Evolutionary conservation across 2,113 vertebrate species (phyloP).

Genomic region (Aleadryas rufinucha): DNA sequence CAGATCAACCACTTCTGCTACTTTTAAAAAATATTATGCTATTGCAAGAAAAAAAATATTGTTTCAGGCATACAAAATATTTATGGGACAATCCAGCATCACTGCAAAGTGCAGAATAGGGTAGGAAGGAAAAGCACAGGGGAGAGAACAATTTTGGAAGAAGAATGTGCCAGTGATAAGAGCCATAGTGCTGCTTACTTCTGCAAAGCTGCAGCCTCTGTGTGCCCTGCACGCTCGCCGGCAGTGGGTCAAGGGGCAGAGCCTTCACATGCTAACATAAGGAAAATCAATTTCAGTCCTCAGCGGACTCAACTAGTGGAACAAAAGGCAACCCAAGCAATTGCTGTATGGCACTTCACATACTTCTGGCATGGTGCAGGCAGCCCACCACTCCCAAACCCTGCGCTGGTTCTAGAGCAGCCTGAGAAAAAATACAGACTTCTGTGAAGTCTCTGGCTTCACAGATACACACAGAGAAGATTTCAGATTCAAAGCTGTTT

Average conservation of each 20-base stretch:
- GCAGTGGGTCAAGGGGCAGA: conserved; percentile 30
- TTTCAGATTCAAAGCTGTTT: neutral
- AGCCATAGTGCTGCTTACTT: conserved; percentile 31
- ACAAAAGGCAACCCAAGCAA: conserved; percentile 64
- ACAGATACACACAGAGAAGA: neutral
- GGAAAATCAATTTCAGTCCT: conserved; percentile 74
- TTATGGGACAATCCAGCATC: neutral
- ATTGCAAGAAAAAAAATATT: neutral
- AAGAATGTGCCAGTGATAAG: conserved; percentile 11
- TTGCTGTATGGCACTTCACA: conserved; percentile 53
- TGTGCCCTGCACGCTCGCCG: conserved; percentile 7
- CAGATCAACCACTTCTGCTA: neutral
- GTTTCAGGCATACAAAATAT: conserved; percentile 2
- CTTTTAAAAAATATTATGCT: neutral
- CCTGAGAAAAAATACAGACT: neutral
- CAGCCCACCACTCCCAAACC: conserved; percentile 28
- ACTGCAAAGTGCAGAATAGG: neutral
- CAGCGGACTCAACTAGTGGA: conserved; percentile 50
- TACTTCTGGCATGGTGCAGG: conserved; percentile 48
- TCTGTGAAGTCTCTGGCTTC: neutral
- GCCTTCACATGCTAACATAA: conserved; percentile 53
- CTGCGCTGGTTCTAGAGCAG: neutral
- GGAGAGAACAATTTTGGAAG: conserved; percentile 47
- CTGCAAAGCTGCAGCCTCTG: conserved; percentile 46
- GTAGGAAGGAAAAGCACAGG: conserved; percentile 29